Evolutionary conservation across 1,140 invertebrate genomes (phyloP), one percentile per base, ranked within the genome.

Genomic region (Eriosoma lanigerum): DNA sequence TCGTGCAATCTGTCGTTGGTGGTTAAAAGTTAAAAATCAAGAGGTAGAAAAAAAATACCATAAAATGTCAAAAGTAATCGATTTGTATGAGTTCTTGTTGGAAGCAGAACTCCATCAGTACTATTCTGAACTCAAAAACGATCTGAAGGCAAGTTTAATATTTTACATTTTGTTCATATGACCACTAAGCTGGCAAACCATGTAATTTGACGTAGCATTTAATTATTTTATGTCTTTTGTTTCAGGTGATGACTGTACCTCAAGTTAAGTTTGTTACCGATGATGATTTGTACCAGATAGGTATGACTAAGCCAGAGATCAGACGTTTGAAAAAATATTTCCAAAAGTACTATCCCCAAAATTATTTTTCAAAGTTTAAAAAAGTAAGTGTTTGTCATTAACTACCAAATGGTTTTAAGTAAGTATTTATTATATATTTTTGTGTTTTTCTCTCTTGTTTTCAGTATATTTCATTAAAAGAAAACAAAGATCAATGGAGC

Each of bases 251-350:
- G 84, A 94, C 92, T 86, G 91, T 96, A n/a, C 91, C 93, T 29
- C 97, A 99, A 86, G 87, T 99, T n/a, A 98, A 98, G 86, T 98
- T 96, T 89, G 96, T 97, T 9, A 92, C 93, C 1, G 95, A 97
- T 83, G 93, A 96, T 82, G 97, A 99, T 86, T 87, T 98, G 44
- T 87, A 89, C 52, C 92, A 93, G 81, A 93, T 99, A 83, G 97
- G 97, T 9, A 94, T 99, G 90, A 95, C 95, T 12, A 94, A 94
- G 83, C 97, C 97, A 29, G 97, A 99, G 87, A 94, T 96, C 86
- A 90, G 97, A 82, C 89, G 97, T 81, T 90, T 98, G 54, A 93
- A 94, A 83, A 98, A 97, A 87, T 95, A 93, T 84, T 97, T 96
- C 85, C 92, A 94, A 82, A 98, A 96, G 86, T 93, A 96, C 86